Conservation (phyloP, 2,113 vertebrate genomes). For the Psephotus haematonotus region DNA sequence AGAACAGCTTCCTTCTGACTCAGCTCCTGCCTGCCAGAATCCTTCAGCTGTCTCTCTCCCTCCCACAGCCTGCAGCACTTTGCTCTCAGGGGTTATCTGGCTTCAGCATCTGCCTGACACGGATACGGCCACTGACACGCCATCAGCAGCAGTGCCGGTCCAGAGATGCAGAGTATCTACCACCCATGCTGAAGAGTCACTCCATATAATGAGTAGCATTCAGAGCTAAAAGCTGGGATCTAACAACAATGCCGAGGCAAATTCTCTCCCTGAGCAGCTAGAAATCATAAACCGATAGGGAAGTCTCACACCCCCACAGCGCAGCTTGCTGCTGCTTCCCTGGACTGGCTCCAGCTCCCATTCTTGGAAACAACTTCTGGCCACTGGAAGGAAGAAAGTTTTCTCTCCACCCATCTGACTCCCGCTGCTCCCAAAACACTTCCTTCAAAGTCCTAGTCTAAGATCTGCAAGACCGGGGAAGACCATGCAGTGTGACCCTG, state of each 20-base stretch:
- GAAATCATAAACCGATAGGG: neutral
- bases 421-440: neutral
- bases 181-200: neutral
- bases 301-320: neutral
- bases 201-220: neutral
- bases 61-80: neutral
- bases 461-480: neutral
- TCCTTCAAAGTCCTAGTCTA: neutral
- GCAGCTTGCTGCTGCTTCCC: neutral
- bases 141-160: neutral
- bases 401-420: neutral
- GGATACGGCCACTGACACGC: accelerated
- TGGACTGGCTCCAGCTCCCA: neutral
- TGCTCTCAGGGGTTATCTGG: neutral
- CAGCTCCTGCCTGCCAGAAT: neutral
- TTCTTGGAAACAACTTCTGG: neutral
- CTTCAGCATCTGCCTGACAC: neutral
- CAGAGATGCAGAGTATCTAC: neutral
- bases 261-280: neutral
- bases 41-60: neutral
- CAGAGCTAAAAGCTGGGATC: neutral
- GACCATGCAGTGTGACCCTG: neutral
- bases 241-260: neutral
- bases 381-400: neutral
- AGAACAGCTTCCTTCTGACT: neutral